A percentile compares a stretch with the other conserved stretches of the same genome.
Evolutionary conservation across 1,140 invertebrate species (phyloP).

Genomic region (Portunus trituberculatus): DNA sequence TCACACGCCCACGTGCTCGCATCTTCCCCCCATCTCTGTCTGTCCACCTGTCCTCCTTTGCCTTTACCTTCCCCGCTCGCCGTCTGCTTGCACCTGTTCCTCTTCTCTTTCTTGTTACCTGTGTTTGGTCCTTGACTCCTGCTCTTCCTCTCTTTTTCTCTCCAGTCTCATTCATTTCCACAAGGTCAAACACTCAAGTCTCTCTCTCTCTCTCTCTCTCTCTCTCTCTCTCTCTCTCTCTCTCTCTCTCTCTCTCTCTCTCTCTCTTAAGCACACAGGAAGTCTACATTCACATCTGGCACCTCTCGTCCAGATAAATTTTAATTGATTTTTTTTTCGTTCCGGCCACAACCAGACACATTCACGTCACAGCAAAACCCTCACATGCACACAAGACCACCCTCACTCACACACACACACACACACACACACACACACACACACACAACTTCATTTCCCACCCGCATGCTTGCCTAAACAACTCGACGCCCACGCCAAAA

Average conservation of each 20-base stretch:
- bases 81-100: neutral
- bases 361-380: neutral
- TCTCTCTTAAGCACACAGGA: no score
- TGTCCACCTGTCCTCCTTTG: neutral
- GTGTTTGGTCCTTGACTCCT: neutral
- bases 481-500: neutral
- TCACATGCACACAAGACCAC: neutral
- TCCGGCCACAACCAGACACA: neutral
- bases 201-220: no score
- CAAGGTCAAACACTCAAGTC: no score
- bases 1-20: neutral
- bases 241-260: no score
- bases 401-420: neutral
- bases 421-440: conserved; percentile 6
- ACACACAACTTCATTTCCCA: conserved; percentile 7
- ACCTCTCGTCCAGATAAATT: neutral
- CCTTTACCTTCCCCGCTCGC: neutral
- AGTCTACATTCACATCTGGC: neutral
- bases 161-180: neutral
- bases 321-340: neutral
- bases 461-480: neutral
- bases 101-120: neutral
- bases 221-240: no score
- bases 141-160: neutral
- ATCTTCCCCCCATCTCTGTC: neutral